phyloP scores from a whole-genome alignment of 2,113 vertebrate genomes.

The Microcebus murinus region DNA sequence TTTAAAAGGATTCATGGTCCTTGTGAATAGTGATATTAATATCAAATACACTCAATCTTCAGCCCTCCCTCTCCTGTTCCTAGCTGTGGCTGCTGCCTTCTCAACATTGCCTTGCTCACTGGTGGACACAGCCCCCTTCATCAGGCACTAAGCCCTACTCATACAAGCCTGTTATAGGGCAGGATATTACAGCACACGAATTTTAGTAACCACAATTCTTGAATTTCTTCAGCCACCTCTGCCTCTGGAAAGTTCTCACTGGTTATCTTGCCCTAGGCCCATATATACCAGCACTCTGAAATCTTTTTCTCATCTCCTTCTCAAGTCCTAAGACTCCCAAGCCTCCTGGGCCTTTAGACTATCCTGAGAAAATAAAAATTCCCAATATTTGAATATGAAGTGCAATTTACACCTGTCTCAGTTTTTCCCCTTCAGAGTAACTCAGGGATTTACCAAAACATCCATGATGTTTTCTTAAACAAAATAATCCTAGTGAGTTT shows the following conservation, averaged over 20 bases:
- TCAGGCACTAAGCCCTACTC: neutral
- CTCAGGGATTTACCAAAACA: neutral
- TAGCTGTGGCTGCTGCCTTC: neutral
- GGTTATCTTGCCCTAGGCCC: neutral
- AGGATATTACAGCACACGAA: neutral
- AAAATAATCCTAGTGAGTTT: neutral
- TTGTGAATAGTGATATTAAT: neutral
- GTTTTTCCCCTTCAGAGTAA: neutral
- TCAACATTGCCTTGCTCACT: too few species aligned
- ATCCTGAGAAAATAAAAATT: neutral
- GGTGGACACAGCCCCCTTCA: neutral
- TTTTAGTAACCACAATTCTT: neutral
- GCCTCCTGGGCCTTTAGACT: neutral
- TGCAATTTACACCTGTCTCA: neutral
- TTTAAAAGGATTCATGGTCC: neutral
- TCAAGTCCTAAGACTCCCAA: neutral
- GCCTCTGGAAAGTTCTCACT: neutral
- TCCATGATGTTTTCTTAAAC: neutral
- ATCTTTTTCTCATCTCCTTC: neutral
- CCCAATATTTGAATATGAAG: neutral
- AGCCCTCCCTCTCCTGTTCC: neutral
- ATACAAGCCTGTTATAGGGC: neutral
- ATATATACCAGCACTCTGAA: neutral
- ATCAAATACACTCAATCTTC: neutral
- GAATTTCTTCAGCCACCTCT: neutral